These are phyloP conservation scores for Drosophila recens DNA, from an alignment of 2,888 invertebrate species.

Conservation along the genomic window DNA sequence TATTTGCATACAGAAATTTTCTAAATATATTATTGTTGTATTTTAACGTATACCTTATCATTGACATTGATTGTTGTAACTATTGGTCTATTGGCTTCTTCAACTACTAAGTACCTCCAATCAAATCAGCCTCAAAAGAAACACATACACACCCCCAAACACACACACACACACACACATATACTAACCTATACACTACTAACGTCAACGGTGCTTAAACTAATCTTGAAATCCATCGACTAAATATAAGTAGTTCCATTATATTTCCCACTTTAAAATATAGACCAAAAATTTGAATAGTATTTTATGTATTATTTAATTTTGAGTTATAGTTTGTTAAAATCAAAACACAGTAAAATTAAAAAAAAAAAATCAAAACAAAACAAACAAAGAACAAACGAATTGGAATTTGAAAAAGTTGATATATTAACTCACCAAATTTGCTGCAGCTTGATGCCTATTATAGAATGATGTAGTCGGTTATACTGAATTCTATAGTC, in stretches of 20 bases:
- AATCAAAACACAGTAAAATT: conserved; percentile 17
- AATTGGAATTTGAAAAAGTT: conserved; percentile 43
- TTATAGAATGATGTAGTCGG: conserved; percentile 70
- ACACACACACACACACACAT: conserved; percentile 17
- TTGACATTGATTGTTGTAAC: conserved; percentile 70
- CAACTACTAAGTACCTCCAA: conserved; percentile 46
- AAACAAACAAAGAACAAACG: conserved; percentile 47
- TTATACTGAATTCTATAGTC: conserved; percentile 78
- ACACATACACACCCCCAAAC: conserved; percentile 38
- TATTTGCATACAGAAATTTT: conserved; percentile 64
- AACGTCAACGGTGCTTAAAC: conserved; percentile 54
- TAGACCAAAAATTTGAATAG: conserved; percentile 6
- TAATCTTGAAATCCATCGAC: conserved; percentile 16
- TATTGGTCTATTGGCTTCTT: conserved; percentile 74
- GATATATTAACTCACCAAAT: conserved; percentile 74
- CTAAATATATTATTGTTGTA: conserved; percentile 55
- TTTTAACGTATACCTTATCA: conserved; percentile 58
- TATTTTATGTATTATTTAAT: conserved; percentile 10
- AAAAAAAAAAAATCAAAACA: conserved; percentile 19
- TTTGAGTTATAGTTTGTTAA: conserved; percentile 16
- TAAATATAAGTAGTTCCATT: conserved; percentile 22
- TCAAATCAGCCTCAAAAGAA: conserved; percentile 38
- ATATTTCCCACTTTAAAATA: conserved; percentile 6
- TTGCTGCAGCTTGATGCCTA: conserved; percentile 73
- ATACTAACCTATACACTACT: conserved; percentile 27